A percentile compares a stretch with the other conserved stretches of the same genome.
phyloP scores from a whole-genome alignment of 2,113 vertebrate genomes.

The Acrocephalus arundinaceus region DNA sequence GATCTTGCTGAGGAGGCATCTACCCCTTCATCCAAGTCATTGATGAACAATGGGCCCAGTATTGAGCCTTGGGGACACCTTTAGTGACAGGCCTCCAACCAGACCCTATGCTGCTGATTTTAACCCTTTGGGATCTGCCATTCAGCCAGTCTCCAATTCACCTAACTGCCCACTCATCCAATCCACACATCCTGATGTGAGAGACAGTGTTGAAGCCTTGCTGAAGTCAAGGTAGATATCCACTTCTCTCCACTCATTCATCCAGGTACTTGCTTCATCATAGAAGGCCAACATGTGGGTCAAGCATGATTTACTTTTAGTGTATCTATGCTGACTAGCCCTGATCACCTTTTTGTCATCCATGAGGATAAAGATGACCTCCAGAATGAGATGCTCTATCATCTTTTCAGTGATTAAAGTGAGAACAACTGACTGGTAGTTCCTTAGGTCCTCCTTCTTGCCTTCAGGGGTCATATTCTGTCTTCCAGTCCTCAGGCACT shows the following conservation, averaged over 20 bases:
- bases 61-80: background rate
- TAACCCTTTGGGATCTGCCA: background rate
- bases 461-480: background rate
- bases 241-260: background rate
- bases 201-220: background rate
- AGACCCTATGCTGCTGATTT: background rate
- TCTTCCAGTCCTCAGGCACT: background rate
- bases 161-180: background rate
- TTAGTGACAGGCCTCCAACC: background rate
- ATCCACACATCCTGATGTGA: background rate
- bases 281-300: background rate
- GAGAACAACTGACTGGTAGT: background rate
- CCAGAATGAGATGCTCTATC: background rate
- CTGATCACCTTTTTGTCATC: background rate
- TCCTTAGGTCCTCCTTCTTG: background rate
- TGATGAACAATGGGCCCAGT: too few species aligned
- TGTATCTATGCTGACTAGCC: background rate
- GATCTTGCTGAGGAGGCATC: background rate
- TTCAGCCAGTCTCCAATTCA: background rate
- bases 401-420: background rate
- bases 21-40: background rate
- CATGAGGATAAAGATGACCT: background rate
- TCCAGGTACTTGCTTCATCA: background rate
- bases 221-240: background rate
- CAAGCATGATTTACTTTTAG: background rate